Conservation (phyloP, 2,888 invertebrate genomes). For the Cynaeus angustus region DNA sequence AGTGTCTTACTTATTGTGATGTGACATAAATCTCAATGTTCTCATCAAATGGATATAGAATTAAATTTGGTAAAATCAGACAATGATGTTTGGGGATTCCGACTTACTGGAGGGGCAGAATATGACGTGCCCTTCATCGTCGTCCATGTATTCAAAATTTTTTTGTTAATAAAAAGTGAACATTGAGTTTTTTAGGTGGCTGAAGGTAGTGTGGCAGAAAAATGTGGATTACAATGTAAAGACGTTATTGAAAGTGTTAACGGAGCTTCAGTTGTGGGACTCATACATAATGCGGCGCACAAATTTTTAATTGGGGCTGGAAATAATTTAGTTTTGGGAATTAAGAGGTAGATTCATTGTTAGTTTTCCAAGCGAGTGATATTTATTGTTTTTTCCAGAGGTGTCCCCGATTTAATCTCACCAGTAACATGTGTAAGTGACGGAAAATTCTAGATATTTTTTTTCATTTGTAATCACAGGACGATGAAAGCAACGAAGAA, state of each 20-base stretch:
- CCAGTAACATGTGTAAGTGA: conserved; percentile 15
- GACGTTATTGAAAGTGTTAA: conserved; percentile 88
- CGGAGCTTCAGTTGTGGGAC: conserved; percentile 77
- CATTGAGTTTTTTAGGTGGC: conserved; percentile 77
- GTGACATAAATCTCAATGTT: conserved; percentile 42
- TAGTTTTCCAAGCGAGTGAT: conserved; percentile 5
- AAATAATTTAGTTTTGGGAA: conserved; percentile 81
- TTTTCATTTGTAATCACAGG: conserved; percentile 46
- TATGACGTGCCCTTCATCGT: conserved; percentile 83
- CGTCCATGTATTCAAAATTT: conserved; percentile 76
- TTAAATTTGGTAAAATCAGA: conserved; percentile 78
- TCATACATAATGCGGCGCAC: conserved; percentile 87
- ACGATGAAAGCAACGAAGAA: conserved; percentile 57
- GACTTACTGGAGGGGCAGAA: conserved; percentile 83
- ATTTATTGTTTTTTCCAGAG: conserved; percentile 14
- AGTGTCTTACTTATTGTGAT: conserved; percentile 46
- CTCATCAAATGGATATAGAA: conserved; percentile 78
- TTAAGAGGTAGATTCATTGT: conserved; percentile 78
- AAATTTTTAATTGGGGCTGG: conserved; percentile 82
- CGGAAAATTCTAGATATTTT: too few species aligned
- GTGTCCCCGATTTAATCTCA: conserved; percentile 14
- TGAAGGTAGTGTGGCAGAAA: conserved; percentile 87
- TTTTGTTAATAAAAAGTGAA: background rate
- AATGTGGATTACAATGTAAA: conserved; percentile 87
- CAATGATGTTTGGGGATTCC: conserved; percentile 83